Evolutionary conservation across 2,797 vertebrate species (phyloP).

Genomic region (Pseudopleuronectes americanus): DNA sequence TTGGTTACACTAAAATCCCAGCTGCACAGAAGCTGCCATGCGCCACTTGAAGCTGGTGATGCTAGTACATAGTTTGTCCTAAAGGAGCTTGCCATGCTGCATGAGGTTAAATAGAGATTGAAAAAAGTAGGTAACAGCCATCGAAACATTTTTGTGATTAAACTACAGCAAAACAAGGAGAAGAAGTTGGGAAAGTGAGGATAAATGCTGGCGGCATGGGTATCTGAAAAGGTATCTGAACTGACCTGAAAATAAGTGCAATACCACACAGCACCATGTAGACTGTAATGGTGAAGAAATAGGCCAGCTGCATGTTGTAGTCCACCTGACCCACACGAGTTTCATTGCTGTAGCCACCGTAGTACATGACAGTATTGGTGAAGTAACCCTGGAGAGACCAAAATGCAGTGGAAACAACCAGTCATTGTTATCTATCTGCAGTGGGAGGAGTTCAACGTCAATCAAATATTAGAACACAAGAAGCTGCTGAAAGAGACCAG

Average conservation of each 20-base stretch:
- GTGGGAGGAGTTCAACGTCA: not conserved
- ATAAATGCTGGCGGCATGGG: not conserved
- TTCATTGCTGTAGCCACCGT: constrained; percentile 90
- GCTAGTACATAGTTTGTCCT: constrained; percentile 85
- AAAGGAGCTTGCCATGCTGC: constrained; percentile 92
- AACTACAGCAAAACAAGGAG: not conserved
- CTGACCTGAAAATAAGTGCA: constrained; percentile 91
- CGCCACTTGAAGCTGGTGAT: constrained; percentile 73
- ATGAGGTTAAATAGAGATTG: constrained; percentile 28
- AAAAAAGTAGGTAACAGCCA: not conserved
- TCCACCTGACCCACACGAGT: constrained; percentile 45
- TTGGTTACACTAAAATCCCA: constrained; percentile 95
- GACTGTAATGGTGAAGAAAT: constrained; percentile 91
- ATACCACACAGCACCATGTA: constrained; percentile 91
- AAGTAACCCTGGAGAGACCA: constrained; percentile 89
- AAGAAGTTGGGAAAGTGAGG: not conserved
- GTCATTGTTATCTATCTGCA: not conserved
- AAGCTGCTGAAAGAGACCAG: too few species aligned
- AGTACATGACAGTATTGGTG: constrained; percentile 90
- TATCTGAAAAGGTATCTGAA: too few species aligned
- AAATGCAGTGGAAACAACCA: not conserved
- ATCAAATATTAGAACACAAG: not conserved
- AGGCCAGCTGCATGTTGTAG: constrained; percentile 94
- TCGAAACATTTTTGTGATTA: not conserved
- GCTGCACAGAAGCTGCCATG: constrained; percentile 90